Evolutionary conservation across 2,797 vertebrate genomes (phyloP), one percentile per base, ranked within the genome.

Genomic region (Argyrosomus regius): DNA sequence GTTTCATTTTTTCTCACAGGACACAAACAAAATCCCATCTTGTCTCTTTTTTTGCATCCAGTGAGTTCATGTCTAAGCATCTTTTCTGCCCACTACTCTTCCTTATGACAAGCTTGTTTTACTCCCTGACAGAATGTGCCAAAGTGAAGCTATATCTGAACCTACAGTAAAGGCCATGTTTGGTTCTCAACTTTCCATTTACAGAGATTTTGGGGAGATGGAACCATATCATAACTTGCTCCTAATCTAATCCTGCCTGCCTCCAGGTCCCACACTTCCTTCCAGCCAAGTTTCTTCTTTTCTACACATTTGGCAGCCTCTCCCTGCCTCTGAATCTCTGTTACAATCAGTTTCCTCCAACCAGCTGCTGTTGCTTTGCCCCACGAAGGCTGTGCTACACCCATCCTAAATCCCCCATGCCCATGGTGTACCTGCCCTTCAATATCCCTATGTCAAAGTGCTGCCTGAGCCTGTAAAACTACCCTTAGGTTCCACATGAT

Each of bases 241-340:
- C 48, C 26, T 18, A 12, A 65, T 64, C 46, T 31, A 49, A 64
- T 50, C 24, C 45, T 31, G 45, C 46, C 62, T 35, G 46, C 48
- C 26, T 65, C 46, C 24, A 48, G 8, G 8, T 16, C 20, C 39
- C 6, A 12, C n/a, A n/a, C n/a, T 61, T 43, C 26, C 45, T 39
- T 31, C 24, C 4, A 63, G 58, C 17, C 46, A 53, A 7, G 43
- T 41, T 48, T 54, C 46, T 56, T 67, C 18, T 18, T 54, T 22
- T 17, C 22, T 20, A 24, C 39, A 54, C 22, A 17, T 39, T 20
- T 12, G 10, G 24, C 48, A 63, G 35, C 18, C 13, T 45, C 22
- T 60, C 41, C 3, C 48, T 52, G 20, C 28, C 58, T 72, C 35
- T 41, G 49, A 45, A 73, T 73, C 60, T 63, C 17, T 24, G 16